phyloP scores from a whole-genome alignment of 2,797 vertebrate species.

The Propithecus perrieri region DNA sequence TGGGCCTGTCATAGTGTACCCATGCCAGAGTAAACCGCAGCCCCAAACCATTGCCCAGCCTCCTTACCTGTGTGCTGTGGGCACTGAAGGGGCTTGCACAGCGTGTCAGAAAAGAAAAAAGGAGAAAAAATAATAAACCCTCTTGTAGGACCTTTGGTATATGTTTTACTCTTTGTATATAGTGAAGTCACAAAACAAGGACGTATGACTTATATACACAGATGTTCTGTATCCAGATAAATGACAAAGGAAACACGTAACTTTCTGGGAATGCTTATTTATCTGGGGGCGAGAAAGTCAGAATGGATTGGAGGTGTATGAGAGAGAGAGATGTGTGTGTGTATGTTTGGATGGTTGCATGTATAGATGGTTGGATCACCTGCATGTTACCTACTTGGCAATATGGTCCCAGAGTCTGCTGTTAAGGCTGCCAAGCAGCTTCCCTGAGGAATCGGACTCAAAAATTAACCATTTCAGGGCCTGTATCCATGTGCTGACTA shows the following conservation, averaged over 20 bases:
- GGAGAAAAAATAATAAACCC: not conserved
- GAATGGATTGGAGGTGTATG: not conserved
- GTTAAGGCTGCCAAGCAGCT: not conserved
- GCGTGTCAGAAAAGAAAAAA: not conserved
- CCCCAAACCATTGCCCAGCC: slow-evolving; percentile 14
- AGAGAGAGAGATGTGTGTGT: not conserved
- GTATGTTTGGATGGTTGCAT: not conserved
- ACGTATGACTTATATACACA: not conserved
- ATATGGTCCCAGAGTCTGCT: not conserved
- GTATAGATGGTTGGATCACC: not conserved
- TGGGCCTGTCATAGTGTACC: slow-evolving; percentile 27
- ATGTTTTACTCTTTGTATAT: not conserved
- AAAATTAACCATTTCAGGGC: not conserved
- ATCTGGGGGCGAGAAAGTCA: not conserved
- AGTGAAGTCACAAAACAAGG: not conserved
- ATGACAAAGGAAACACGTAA: not conserved
- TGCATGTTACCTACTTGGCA: not conserved
- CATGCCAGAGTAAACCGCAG: not conserved
- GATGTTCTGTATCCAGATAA: not conserved
- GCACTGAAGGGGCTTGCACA: not conserved
- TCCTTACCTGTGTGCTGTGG: not conserved
- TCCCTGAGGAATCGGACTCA: not conserved
- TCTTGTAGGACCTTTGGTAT: not conserved
- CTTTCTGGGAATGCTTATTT: not conserved
- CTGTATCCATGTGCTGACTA: not conserved